A percentile compares a stretch with the other conserved stretches of the same genome.
phyloP scores from a whole-genome alignment of 2,113 vertebrate genomes.

The Sceloporus undulatus region DNA sequence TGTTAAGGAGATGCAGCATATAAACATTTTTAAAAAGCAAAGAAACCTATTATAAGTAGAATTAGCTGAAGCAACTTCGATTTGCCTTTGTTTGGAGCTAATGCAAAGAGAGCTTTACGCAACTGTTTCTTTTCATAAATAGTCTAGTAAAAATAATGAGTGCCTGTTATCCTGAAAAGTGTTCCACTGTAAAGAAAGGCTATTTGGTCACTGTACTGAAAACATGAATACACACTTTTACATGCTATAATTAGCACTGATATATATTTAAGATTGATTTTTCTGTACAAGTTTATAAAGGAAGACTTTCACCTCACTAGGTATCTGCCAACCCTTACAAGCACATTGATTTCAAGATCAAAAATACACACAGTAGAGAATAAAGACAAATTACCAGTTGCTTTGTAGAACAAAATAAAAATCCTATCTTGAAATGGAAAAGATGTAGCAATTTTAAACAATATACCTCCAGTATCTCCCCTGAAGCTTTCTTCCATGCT shows the following conservation, averaged over 20 bases:
- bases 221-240: neutral
- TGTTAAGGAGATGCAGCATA: neutral
- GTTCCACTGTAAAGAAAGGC: neutral
- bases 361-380: neutral
- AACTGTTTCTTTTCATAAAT: neutral
- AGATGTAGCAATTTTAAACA: constrained; percentile 38
- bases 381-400: neutral
- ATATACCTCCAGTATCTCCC: constrained; percentile 82
- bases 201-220: neutral
- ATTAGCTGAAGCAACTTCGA: neutral
- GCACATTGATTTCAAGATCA: neutral
- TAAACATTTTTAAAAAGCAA: neutral
- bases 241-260: neutral
- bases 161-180: neutral
- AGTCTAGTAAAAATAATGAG: neutral
- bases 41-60: neutral
- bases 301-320: neutral
- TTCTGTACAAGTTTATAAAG: neutral
- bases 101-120: neutral
- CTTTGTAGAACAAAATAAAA: neutral
- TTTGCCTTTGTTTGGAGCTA: neutral
- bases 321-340: neutral
- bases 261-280: neutral
- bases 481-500: constrained; percentile 93
- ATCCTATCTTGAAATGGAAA: neutral